Conservation (phyloP, 2,797 vertebrate genomes). For the Pseudopleuronectes americanus region DNA sequence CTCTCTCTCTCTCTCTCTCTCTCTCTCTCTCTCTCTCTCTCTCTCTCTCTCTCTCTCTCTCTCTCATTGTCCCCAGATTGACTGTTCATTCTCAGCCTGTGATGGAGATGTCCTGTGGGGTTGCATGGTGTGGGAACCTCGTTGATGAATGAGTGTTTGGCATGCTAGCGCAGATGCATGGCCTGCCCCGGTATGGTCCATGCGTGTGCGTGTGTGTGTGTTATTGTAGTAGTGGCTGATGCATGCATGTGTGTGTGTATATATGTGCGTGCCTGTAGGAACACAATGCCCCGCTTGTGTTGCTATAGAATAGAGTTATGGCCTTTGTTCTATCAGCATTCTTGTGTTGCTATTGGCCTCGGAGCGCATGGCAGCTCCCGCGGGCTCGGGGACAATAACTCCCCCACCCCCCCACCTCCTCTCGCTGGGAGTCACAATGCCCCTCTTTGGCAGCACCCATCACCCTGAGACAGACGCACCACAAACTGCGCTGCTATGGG, state of each 20-base stretch:
- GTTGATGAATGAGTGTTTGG: conserved; percentile 77
- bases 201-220: conserved; percentile 52
- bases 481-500: conserved; percentile 36
- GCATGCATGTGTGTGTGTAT: conserved; percentile 47
- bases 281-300: conserved; percentile 81
- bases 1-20: conserved; percentile 34
- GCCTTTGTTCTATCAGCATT: conserved; percentile 83
- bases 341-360: conserved; percentile 77
- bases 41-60: conserved; percentile 30
- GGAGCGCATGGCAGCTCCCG: conserved; percentile 76
- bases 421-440: conserved; percentile 69
- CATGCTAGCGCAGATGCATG: conserved; percentile 69
- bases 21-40: conserved; percentile 28
- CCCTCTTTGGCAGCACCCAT: conserved; percentile 67
- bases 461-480: conserved; percentile 57
- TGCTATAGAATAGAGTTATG: conserved; percentile 82
- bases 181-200: conserved; percentile 59
- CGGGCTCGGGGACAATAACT: conserved; percentile 71
- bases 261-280: conserved; percentile 60
- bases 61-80: conserved; percentile 68
- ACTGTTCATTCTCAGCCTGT: conserved; percentile 70
- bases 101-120: conserved; percentile 72
- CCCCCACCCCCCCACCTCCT: conserved; percentile 32
- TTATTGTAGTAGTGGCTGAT: conserved; percentile 59
- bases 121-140: conserved; percentile 77